Base-by-base conservation (phyloP, 2,797 vertebrate genomes). In the Cygnus olor region DNA sequence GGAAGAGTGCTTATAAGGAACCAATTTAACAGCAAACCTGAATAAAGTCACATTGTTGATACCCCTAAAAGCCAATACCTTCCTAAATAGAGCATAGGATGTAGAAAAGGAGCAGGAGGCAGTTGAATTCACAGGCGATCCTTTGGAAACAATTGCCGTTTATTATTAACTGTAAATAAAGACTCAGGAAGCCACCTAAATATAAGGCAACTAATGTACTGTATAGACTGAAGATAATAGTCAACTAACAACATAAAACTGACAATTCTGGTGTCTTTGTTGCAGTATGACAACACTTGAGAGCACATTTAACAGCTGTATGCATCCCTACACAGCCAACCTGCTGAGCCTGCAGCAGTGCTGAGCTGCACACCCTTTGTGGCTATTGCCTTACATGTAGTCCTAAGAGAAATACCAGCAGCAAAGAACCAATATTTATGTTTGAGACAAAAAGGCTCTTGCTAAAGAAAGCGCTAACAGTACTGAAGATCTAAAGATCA, bases 321-420 rank as follows among this genome's bases (percentile, higher is more conserved):
- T 3, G 45, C 10, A 24, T 18, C 66, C 32, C 40, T 5, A 5
- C 0, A 2, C 1, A 8, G 19, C 0, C 3, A 9, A 5, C 1
- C 84, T 4, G 80, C 56, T 73, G 65, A 65, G 86, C 10, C 64
- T 13, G 83, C n/a, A 30, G 45, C 10, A 0, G 2, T 14, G 0
- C 45, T 6, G 73, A 45, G 65, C 77, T 22, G 57, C 64, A 2
- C 3, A 24, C 34, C 34, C 8, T 53, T 5, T 0, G 0, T 0
- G 30, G 28, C 45, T 66, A 22, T 63, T 66, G 17, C 34, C 72
- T 74, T 54, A n/a, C 79, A 2, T 4, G 20, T 1, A 2, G 27
- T 1, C 73, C 17, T 51, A 28, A 34, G n/a, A 2, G 69, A 56
- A 85, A 68, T 1, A 21, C 4, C 38, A 90, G 53, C 38, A 2